phyloP scores from a whole-genome alignment of 1,140 invertebrate species.

The Drosophila orena region DNA sequence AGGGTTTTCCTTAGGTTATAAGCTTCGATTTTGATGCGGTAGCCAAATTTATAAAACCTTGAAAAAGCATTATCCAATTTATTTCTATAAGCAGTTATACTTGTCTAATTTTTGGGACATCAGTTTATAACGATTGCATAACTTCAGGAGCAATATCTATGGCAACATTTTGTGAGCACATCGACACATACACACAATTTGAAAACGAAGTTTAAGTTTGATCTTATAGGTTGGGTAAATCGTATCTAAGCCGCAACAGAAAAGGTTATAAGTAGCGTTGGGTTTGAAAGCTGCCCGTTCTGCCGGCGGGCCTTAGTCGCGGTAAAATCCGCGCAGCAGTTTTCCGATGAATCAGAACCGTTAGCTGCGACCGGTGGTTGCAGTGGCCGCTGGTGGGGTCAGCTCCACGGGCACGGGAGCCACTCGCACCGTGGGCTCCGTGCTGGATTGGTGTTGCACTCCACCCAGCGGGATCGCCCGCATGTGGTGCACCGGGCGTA shows the following conservation, averaged over 20 bases:
- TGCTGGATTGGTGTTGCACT: slow-evolving; percentile 40
- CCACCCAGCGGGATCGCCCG: slow-evolving; percentile 59
- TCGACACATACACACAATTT: slow-evolving; percentile 33
- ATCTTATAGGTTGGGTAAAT: slow-evolving; percentile 31
- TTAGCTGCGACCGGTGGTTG: slow-evolving; percentile 77
- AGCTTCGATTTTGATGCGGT: slow-evolving; percentile 52
- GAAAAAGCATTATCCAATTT: slow-evolving; percentile 75
- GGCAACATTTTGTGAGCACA: slow-evolving; percentile 76
- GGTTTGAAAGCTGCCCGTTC: slow-evolving; percentile 31
- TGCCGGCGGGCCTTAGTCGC: slow-evolving; percentile 16
- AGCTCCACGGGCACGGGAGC: slow-evolving; percentile 44
- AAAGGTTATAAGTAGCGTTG: slow-evolving; percentile 45
- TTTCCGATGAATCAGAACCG: slow-evolving; percentile 83
- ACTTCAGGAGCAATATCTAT: slow-evolving; percentile 55
- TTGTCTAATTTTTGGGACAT: slow-evolving; percentile 35
- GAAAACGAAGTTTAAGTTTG: slow-evolving; percentile 56
- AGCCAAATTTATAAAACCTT: slow-evolving; percentile 68
- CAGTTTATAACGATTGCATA: slow-evolving; percentile 58
- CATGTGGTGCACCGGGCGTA: slow-evolving; percentile 77
- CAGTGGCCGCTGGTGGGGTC: slow-evolving; percentile 40
- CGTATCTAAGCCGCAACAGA: slow-evolving; percentile 64
- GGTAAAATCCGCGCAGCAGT: slow-evolving; percentile 72
- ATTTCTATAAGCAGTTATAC: slow-evolving; percentile 50
- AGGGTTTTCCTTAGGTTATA: slow-evolving; percentile 30
- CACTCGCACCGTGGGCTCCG: slow-evolving; percentile 29